These are phyloP conservation scores for Lucinisca nassula DNA, from an alignment of 2,888 invertebrate genomes.

Conservation along the genomic window DNA sequence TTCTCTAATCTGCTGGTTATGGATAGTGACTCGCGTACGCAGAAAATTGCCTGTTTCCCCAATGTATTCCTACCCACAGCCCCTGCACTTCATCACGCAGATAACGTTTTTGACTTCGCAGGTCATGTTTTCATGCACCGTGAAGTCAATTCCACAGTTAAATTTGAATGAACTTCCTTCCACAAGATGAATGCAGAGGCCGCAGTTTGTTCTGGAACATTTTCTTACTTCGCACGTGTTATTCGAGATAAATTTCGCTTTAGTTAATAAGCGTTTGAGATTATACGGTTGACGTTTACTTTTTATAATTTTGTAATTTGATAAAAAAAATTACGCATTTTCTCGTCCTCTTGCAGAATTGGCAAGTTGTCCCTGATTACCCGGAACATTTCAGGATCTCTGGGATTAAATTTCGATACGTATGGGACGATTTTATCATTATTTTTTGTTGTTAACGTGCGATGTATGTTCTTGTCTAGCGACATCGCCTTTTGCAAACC, in stretches of 20 bases:
- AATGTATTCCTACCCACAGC: background rate
- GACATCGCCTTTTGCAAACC: background rate
- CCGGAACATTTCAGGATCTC: background rate
- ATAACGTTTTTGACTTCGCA: background rate
- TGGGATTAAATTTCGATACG: background rate
- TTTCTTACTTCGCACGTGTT: background rate
- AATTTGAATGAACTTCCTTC: background rate
- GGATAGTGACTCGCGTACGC: background rate
- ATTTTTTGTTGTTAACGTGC: background rate
- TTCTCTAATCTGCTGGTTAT: conserved; percentile 6
- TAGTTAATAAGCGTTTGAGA: background rate
- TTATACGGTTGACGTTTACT: background rate
- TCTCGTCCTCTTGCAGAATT: background rate
- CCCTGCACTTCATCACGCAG: background rate
- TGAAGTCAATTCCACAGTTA: background rate
- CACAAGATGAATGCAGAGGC: background rate
- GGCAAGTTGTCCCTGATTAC: background rate
- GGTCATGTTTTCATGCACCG: background rate
- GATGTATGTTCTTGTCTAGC: background rate
- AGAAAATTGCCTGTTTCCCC: conserved; percentile 8
- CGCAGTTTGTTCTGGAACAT: conserved; percentile 3
- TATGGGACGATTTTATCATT: background rate
- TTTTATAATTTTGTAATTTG: background rate
- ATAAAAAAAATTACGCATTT: background rate
- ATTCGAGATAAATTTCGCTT: background rate